phyloP scores from a whole-genome alignment of 2,113 vertebrate species.

The Steatornis caripensis region DNA sequence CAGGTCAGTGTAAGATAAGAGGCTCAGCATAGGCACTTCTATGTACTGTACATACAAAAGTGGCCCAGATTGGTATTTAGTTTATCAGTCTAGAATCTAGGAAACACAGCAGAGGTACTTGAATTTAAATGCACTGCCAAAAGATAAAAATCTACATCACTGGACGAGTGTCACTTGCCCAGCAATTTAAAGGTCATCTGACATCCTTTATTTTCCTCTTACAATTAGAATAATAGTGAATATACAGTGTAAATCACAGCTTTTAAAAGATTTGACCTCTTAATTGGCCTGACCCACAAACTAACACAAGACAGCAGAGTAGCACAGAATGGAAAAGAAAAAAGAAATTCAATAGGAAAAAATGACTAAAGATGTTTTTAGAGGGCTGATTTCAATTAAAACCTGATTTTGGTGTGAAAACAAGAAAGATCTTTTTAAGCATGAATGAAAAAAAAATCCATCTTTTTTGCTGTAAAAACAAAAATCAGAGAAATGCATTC shows the following conservation, averaged over 20 bases:
- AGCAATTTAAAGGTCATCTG: constrained; percentile 61
- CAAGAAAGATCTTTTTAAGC: background rate
- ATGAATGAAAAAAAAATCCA: constrained; percentile 1
- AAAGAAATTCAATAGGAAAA: background rate
- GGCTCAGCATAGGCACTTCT: constrained; percentile 16
- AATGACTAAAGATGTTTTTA: background rate
- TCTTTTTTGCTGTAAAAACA: constrained; percentile 25
- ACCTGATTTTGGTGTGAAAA: background rate
- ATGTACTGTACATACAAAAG: background rate
- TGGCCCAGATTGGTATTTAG: constrained; percentile 30
- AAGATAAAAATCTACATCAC: constrained; percentile 58
- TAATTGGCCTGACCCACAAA: background rate
- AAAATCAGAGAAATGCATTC: constrained; percentile 23
- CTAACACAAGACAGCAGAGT: background rate
- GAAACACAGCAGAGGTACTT: constrained; percentile 33
- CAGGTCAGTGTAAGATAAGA: constrained; percentile 53
- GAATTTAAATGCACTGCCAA: constrained; percentile 55
- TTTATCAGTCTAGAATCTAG: constrained; percentile 57
- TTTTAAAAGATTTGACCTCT: background rate
- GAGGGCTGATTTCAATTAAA: constrained; percentile 7
- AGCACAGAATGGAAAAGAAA: background rate
- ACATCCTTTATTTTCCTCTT: background rate
- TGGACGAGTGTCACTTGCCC: background rate
- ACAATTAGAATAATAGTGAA: constrained; percentile 11
- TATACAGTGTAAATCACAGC: background rate